A percentile compares a stretch with the other conserved stretches of the same genome.
Conservation (phyloP, 2,797 vertebrate species). For the Ara ararauna region DNA sequence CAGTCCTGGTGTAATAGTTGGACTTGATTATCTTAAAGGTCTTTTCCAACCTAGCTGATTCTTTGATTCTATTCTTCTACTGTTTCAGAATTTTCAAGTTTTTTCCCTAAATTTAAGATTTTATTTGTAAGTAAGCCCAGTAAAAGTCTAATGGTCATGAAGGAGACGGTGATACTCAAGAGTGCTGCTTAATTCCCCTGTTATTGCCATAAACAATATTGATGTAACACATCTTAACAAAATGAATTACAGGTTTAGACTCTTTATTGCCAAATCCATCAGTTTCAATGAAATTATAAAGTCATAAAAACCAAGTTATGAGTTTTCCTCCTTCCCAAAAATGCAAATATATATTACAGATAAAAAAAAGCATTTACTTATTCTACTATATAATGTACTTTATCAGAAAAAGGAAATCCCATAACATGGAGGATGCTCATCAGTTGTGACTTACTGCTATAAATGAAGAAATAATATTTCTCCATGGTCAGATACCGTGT, state of each 20-base stretch:
- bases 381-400: not conserved
- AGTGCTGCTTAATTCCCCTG: not conserved
- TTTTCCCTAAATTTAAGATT: not conserved
- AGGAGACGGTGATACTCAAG: not conserved
- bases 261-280: not conserved
- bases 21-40: not conserved
- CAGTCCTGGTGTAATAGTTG: not conserved
- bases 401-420: not conserved
- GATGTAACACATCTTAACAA: not conserved
- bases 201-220: not conserved
- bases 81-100: not conserved
- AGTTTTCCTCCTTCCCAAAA: not conserved
- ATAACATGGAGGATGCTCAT: not conserved
- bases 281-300: not conserved
- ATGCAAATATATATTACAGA: not conserved
- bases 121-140: not conserved
- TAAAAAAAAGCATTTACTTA: not conserved
- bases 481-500: not conserved
- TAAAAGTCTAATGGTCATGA: not conserved
- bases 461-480: not conserved
- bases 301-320: not conserved
- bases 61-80: not conserved
- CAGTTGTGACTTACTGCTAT: not conserved
- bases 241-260: not conserved
- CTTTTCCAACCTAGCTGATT: not conserved